These are phyloP conservation scores for Philopedon plagiatum DNA, from an alignment of 2,888 invertebrate genomes.

Conservation along the genomic window DNA sequence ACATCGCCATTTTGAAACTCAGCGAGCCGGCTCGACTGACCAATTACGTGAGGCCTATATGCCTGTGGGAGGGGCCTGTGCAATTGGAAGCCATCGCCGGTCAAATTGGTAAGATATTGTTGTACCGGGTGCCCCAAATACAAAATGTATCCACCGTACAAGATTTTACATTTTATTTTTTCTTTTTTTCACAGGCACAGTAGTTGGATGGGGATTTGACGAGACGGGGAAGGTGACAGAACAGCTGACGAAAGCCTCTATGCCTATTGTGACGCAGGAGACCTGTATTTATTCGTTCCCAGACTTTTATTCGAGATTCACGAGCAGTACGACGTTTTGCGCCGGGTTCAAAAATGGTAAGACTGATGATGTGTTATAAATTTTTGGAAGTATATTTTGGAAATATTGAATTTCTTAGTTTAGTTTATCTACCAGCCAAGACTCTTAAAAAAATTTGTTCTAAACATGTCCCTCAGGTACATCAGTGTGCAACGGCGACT, in stretches of 20 bases:
- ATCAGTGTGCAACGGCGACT: slow-evolving; percentile 72
- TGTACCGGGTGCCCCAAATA: background rate
- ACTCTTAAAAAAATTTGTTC: slow-evolving; percentile 14
- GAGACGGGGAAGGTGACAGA: slow-evolving; percentile 73
- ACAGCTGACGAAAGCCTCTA: slow-evolving; percentile 72
- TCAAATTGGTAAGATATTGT: slow-evolving; percentile 55
- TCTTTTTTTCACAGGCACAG: slow-evolving; percentile 58
- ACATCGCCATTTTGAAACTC: slow-evolving; percentile 64
- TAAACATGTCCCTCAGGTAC: slow-evolving; percentile 68
- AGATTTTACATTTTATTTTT: too few species aligned
- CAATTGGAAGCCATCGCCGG: slow-evolving; percentile 56
- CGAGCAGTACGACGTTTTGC: slow-evolving; percentile 72
- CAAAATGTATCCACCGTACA: too few species aligned
- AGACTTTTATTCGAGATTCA: slow-evolving; percentile 75
- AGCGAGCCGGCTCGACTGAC: slow-evolving; percentile 59
- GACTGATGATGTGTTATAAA: background rate
- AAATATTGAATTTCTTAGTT: background rate
- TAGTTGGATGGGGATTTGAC: slow-evolving; percentile 71
- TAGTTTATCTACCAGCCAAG: too few species aligned
- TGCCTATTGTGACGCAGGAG: slow-evolving; percentile 75
- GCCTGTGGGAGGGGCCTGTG: slow-evolving; percentile 62
- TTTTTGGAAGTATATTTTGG: background rate
- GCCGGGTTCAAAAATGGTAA: slow-evolving; percentile 69
- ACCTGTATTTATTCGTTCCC: slow-evolving; percentile 75
- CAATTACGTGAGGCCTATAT: slow-evolving; percentile 65